A percentile compares a stretch with the other conserved stretches of the same genome.
Conservation (phyloP, 2,797 vertebrate species). For the Ptychobarbus kaznakovi region DNA sequence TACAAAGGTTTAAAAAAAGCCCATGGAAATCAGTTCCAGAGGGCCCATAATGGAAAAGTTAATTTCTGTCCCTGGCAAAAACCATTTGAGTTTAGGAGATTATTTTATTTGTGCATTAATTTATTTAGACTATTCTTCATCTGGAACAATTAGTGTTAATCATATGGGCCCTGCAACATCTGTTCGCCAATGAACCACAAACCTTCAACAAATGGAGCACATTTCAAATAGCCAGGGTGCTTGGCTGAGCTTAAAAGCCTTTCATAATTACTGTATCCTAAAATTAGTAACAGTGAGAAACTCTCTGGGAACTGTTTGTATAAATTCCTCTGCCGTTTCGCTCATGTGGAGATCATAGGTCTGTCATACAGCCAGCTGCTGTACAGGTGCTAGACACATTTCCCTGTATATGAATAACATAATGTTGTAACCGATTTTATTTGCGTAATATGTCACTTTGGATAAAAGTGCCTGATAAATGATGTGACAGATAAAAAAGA, state of each 20-base stretch:
- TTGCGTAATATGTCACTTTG: conserved; percentile 31
- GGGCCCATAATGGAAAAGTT: not conserved
- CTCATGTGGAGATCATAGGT: conserved; percentile 40
- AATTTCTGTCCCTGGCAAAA: not conserved
- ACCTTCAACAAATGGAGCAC: conserved; percentile 20
- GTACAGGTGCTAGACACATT: conserved; percentile 53
- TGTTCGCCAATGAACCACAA: conserved; percentile 29
- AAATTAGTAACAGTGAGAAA: conserved; percentile 50
- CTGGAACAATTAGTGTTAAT: conserved; percentile 38
- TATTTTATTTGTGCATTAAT: conserved; percentile 7
- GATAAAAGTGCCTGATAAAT: not conserved
- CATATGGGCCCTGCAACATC: conserved; percentile 22
- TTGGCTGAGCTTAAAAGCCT: conserved; percentile 10
- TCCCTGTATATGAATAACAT: conserved; percentile 20
- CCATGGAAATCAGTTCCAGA: too few species aligned
- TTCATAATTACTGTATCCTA: conserved; percentile 33
- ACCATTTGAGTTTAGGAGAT: conserved; percentile 1
- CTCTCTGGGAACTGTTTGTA: conserved; percentile 46
- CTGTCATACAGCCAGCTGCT: conserved; percentile 47
- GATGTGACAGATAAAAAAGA: conserved; percentile 31
- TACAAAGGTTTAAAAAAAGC: too few species aligned
- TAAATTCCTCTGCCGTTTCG: conserved; percentile 32
- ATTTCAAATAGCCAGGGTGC: conserved; percentile 18
- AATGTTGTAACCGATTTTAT: conserved; percentile 46
- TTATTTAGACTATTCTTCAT: conserved; percentile 34